Evolutionary conservation across 2,113 vertebrate species (phyloP).

Genomic region (Eublepharis macularius): DNA sequence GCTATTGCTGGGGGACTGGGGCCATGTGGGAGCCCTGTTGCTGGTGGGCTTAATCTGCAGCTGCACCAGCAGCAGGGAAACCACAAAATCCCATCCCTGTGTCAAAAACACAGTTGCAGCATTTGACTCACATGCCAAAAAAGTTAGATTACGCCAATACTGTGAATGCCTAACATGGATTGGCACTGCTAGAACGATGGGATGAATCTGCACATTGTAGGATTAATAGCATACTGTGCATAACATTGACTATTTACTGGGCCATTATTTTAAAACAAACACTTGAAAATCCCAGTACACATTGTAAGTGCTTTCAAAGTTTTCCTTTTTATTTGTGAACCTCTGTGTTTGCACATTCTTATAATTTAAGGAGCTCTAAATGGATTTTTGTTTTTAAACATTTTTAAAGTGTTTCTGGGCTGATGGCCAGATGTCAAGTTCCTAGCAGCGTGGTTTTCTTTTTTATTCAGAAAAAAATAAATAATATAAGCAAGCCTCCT

Average conservation of each 20-base stretch:
- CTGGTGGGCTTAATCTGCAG: too few species aligned
- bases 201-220: fast-evolving
- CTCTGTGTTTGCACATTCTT: constrained; percentile 12
- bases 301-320: background rate
- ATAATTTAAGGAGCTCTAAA: background rate
- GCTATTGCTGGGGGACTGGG: too few species aligned
- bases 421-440: constrained; percentile 8
- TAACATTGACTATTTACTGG: background rate
- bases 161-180: background rate
- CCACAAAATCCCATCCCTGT: too few species aligned
- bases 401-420: constrained; percentile 24
- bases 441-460: background rate
- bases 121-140: background rate
- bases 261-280: background rate
- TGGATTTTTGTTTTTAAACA: constrained; percentile 9
- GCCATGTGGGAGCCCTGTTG: too few species aligned
- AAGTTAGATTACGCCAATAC: background rate
- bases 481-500: background rate
- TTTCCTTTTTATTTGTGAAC: constrained; percentile 22
- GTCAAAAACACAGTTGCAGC: too few species aligned
- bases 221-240: background rate
- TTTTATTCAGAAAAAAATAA: constrained; percentile 10
- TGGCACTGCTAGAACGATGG: background rate
- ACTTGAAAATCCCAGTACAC: background rate
- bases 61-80: too few species aligned